Conservation (phyloP, 2,113 vertebrate genomes). For the Hemichromis elongatus region DNA sequence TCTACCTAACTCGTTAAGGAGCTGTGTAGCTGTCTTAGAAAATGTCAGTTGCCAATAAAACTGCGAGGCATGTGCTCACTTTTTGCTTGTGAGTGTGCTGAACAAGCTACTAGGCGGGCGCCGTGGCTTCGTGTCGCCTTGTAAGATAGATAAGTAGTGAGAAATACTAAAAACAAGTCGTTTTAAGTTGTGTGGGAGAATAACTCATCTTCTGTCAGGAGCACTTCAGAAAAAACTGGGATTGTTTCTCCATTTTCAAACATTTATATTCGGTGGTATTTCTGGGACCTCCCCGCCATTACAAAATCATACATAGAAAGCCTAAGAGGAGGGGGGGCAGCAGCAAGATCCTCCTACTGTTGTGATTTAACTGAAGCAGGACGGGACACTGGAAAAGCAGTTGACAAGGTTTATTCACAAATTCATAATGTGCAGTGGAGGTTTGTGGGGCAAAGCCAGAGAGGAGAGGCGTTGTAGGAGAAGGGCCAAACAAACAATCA, state of each 20-base stretch:
- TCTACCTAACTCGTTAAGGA: background rate
- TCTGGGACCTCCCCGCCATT: background rate
- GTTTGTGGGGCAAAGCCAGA: background rate
- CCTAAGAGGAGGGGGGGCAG: background rate
- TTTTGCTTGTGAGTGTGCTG: background rate
- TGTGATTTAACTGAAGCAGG: background rate
- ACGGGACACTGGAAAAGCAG: fast-evolving
- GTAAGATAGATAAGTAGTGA: background rate
- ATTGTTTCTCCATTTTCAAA: background rate
- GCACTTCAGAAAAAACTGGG: background rate
- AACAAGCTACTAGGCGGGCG: background rate
- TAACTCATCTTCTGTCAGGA: background rate
- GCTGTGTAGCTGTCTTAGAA: background rate
- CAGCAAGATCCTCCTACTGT: background rate
- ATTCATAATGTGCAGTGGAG: background rate
- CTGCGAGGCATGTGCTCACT: background rate
- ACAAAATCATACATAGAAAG: background rate
- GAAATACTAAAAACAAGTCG: background rate
- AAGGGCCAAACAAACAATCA: background rate
- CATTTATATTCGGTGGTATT: background rate
- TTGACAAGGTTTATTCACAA: background rate
- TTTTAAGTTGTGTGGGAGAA: background rate
- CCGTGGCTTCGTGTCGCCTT: background rate
- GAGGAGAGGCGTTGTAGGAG: background rate
- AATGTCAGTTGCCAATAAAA: background rate